Conservation (phyloP, 2,113 vertebrate genomes). For the Rissa tridactyla region DNA sequence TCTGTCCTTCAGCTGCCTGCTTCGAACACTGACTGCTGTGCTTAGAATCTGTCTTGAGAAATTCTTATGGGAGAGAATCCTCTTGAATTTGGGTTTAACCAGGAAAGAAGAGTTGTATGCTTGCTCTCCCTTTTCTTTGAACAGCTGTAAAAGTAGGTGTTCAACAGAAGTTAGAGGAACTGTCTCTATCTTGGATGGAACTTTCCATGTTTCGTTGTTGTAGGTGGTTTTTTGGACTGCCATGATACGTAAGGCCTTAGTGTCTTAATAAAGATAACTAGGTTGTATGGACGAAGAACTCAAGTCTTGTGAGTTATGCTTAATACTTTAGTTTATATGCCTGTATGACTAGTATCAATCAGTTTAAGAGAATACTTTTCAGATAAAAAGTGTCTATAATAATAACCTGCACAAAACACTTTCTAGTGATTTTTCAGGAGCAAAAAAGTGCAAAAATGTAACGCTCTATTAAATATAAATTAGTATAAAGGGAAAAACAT, state of each 20-base stretch:
- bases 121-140: neutral
- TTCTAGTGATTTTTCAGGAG: neutral
- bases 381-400: neutral
- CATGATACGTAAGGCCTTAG: fast-evolving
- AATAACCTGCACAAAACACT: neutral
- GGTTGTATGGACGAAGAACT: neutral
- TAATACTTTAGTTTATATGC: neutral
- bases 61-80: neutral
- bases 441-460: neutral
- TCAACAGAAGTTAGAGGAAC: neutral
- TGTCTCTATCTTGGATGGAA: neutral
- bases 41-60: neutral
- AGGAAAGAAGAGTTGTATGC: neutral
- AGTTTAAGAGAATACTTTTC: neutral
- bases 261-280: neutral
- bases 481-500: neutral
- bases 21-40: neutral
- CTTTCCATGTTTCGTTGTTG: neutral
- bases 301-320: neutral
- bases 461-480: neutral
- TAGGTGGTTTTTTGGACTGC: neutral
- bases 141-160: neutral
- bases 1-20: neutral
- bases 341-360: neutral
- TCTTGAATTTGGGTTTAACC: neutral